phyloP scores from a whole-genome alignment of 2,113 vertebrate species.

The Uropsilus gracilis region DNA sequence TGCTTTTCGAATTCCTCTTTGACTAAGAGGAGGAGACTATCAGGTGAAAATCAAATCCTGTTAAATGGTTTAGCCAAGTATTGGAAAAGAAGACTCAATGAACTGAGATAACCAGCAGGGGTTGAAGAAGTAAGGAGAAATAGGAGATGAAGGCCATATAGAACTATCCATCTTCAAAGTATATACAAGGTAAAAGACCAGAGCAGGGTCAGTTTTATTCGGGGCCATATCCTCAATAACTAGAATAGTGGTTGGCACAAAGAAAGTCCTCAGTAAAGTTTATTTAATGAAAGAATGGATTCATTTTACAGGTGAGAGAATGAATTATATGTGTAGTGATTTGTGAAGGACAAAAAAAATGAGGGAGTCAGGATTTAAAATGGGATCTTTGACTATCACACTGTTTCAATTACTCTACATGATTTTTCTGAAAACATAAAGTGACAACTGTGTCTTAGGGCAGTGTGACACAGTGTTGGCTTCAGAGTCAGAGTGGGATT shows the following conservation, averaged over 20 bases:
- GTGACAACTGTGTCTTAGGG: background rate
- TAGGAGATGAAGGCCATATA: background rate
- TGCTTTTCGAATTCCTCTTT: background rate
- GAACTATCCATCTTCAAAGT: background rate
- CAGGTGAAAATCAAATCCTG: background rate
- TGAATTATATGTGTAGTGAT: background rate
- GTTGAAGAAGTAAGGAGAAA: background rate
- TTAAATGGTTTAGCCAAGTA: background rate
- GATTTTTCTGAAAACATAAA: background rate
- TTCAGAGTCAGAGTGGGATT: slow-evolving; percentile 18
- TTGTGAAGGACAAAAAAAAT: background rate
- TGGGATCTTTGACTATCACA: background rate
- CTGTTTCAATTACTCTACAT: background rate
- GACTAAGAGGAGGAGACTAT: background rate
- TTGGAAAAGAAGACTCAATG: background rate
- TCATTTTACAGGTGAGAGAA: background rate
- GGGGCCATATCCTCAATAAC: background rate
- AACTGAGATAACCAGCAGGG: background rate
- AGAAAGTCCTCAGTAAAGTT: background rate
- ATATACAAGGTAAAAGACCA: background rate
- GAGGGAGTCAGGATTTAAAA: background rate
- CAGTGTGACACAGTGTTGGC: background rate
- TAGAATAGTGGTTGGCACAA: background rate
- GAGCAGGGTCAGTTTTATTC: background rate
- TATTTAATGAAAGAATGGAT: background rate